These are phyloP conservation scores for Triops cancriformis DNA, from an alignment of 1,140 invertebrate genomes.

Conservation along the genomic window DNA sequence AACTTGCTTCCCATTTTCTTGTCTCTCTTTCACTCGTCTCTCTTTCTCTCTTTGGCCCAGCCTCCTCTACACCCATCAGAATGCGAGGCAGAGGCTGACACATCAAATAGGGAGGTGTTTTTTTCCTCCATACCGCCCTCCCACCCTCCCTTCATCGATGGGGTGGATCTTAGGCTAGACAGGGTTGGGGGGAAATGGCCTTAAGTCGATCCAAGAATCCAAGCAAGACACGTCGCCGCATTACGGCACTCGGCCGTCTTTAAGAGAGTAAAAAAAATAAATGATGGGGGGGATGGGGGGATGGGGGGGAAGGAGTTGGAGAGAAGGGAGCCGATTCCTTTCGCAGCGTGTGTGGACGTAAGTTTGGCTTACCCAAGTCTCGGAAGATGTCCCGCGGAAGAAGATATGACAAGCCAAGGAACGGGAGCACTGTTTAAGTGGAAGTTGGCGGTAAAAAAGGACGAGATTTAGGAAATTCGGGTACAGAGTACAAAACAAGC, in stretches of 20 bases:
- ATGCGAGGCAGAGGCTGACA: conserved; percentile 8
- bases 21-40: neutral
- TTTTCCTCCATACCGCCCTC: too few relatives aligned
- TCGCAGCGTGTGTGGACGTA: neutral
- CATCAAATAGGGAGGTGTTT: neutral
- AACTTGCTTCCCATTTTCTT: neutral
- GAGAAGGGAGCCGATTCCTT: too few relatives aligned
- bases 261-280: neutral
- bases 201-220: neutral
- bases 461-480: neutral
- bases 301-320: too few relatives aligned
- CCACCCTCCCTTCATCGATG: neutral
- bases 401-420: neutral
- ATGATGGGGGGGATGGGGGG: neutral
- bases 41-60: neutral
- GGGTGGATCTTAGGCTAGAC: neutral
- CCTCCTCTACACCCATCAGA: neutral
- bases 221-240: conserved; percentile 12
- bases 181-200: neutral
- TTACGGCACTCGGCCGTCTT: neutral
- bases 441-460: neutral
- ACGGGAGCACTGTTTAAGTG: neutral
- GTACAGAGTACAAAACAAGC: neutral
- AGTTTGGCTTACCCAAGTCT: neutral
- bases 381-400: neutral